Evolutionary conservation across 2,797 vertebrate species (phyloP).

Genomic region (Rhynchonycteris naso): DNA sequence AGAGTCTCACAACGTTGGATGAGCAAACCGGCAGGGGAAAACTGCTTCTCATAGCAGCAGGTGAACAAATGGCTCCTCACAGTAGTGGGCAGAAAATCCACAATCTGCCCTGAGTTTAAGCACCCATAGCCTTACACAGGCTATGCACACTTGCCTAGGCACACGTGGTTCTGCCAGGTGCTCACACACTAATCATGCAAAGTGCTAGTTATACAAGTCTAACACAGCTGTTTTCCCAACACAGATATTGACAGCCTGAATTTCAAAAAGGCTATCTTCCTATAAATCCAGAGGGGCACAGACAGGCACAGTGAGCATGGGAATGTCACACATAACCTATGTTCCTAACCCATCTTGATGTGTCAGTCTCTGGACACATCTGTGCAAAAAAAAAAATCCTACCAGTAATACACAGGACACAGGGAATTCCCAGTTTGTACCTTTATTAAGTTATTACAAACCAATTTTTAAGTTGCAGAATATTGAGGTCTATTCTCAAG

Average conservation of each 20-base stretch:
- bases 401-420: not conserved
- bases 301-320: not conserved
- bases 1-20: too few relatives aligned
- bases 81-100: too few relatives aligned
- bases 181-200: too few relatives aligned
- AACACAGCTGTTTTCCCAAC: too few relatives aligned
- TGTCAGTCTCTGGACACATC: not conserved
- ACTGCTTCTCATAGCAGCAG: too few relatives aligned
- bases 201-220: too few relatives aligned
- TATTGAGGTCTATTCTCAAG: not conserved
- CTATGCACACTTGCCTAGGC: too few relatives aligned
- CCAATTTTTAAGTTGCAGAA: slow-evolving; percentile 30
- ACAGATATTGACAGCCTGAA: not conserved
- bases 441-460: slow-evolving; percentile 11
- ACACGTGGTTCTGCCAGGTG: too few relatives aligned
- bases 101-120: too few relatives aligned
- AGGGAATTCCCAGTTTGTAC: not conserved
- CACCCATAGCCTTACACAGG: too few relatives aligned
- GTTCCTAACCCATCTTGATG: not conserved
- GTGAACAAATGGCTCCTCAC: too few relatives aligned
- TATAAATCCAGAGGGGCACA: not conserved
- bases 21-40: too few relatives aligned
- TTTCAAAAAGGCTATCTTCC: not conserved
- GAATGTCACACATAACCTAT: not conserved
- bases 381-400: slow-evolving; percentile 21